phyloP scores from a whole-genome alignment of 2,113 vertebrate genomes.

The Mustela nigripes region DNA sequence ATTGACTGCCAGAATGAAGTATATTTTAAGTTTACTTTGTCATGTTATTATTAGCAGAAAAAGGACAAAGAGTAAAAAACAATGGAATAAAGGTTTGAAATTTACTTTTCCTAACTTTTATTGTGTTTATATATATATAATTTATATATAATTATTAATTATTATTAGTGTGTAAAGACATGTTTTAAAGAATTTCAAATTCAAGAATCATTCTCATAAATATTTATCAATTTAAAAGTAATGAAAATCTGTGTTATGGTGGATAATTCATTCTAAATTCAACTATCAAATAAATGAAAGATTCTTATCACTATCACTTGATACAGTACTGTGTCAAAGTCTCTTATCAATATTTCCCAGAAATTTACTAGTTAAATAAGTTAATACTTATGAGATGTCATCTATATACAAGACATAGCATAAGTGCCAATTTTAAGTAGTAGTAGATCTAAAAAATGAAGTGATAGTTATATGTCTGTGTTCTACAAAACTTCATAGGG shows the following conservation, averaged over 20 bases:
- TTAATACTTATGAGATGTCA: background rate
- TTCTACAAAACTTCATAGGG: background rate
- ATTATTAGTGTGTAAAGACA: background rate
- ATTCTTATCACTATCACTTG: background rate
- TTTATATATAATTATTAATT: too few species aligned
- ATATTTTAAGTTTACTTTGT: conserved; percentile 11
- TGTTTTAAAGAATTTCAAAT: conserved; percentile 38
- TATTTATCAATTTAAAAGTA: conserved; percentile 37
- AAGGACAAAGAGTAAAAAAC: background rate
- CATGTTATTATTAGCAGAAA: background rate
- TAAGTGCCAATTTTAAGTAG: background rate
- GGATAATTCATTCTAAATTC: background rate
- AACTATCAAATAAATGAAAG: background rate
- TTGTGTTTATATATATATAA: too few species aligned
- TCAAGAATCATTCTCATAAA: background rate
- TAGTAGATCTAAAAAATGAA: background rate
- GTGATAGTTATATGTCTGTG: background rate
- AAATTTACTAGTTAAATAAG: conserved; percentile 9
- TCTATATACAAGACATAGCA: background rate
- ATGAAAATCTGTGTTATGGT: background rate
- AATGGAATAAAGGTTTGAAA: background rate
- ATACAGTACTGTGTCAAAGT: background rate
- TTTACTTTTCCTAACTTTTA: background rate
- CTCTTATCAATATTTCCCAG: background rate
- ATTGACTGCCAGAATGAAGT: background rate